These are phyloP conservation scores for Zingel zingel DNA, from an alignment of 2,113 vertebrate species.

Conservation along the genomic window DNA sequence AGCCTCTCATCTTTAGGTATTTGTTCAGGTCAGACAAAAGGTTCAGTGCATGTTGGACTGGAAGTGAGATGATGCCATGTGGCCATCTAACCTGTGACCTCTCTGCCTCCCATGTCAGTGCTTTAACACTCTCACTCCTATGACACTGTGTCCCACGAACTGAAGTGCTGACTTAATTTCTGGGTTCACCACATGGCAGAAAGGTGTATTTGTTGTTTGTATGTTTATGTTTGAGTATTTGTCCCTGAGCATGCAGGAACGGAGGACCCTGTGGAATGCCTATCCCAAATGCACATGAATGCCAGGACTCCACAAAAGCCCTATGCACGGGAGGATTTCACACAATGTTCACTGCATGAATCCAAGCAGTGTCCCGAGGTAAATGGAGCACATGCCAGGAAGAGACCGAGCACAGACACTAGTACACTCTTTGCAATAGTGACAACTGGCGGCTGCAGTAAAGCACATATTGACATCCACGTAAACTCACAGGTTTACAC, in stretches of 20 bases:
- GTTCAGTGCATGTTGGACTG: neutral
- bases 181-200: neutral
- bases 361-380: conserved; percentile 52
- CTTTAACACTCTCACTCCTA: conserved; percentile 25
- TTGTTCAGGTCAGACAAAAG: conserved; percentile 6
- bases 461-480: conserved; percentile 11
- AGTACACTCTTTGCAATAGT: conserved; percentile 58
- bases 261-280: conserved; percentile 20
- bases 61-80: conserved; percentile 4
- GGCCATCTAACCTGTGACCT: conserved; percentile 15
- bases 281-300: conserved; percentile 58
- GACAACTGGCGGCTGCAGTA: conserved; percentile 45
- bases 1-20: neutral
- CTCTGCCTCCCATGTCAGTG: conserved; percentile 14
- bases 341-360: conserved; percentile 63
- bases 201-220: conserved; percentile 25
- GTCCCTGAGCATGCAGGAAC: conserved; percentile 28
- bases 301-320: conserved; percentile 60
- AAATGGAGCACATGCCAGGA: conserved; percentile 62
- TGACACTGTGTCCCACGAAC: conserved; percentile 18
- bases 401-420: conserved; percentile 44
- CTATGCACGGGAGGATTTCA: conserved; percentile 39
- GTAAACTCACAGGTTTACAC: neutral
- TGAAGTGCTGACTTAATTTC: conserved; percentile 37
- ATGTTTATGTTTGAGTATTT: conserved; percentile 44